Evolutionary conservation across 2,797 vertebrate species (phyloP).

Genomic region (Eidolon dupreanum): DNA sequence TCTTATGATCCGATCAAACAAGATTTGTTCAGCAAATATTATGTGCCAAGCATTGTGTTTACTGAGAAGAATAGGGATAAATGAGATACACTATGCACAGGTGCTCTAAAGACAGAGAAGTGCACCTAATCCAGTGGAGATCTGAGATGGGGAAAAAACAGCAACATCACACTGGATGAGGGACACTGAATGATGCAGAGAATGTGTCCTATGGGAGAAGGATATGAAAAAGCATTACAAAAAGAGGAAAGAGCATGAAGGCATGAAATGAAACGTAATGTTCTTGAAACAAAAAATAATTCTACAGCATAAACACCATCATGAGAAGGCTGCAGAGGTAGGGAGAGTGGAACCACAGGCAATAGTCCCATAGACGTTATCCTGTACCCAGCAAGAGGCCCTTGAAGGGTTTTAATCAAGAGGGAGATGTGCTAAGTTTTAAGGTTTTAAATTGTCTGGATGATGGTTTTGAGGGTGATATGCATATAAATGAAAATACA

Average conservation of each 20-base stretch:
- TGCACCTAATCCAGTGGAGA: neutral
- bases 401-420: neutral
- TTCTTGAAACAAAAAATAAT: conserved; percentile 26
- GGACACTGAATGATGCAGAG: neutral
- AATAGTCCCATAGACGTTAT: neutral
- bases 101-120: neutral
- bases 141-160: neutral
- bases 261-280: neutral
- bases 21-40: neutral
- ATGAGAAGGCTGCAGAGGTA: neutral
- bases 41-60: neutral
- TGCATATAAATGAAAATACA: neutral
- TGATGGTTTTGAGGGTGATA: neutral
- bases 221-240: neutral
- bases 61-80: neutral
- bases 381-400: neutral
- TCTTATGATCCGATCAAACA: neutral
- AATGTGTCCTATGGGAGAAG: neutral
- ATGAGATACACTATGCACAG: neutral
- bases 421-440: neutral
- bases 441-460: neutral
- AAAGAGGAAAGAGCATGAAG: neutral
- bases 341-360: neutral
- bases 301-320: neutral
- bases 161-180: neutral